These are phyloP conservation scores for Eudyptes chrysolophus DNA, from an alignment of 2,113 vertebrate genomes.

Conservation along the genomic window DNA sequence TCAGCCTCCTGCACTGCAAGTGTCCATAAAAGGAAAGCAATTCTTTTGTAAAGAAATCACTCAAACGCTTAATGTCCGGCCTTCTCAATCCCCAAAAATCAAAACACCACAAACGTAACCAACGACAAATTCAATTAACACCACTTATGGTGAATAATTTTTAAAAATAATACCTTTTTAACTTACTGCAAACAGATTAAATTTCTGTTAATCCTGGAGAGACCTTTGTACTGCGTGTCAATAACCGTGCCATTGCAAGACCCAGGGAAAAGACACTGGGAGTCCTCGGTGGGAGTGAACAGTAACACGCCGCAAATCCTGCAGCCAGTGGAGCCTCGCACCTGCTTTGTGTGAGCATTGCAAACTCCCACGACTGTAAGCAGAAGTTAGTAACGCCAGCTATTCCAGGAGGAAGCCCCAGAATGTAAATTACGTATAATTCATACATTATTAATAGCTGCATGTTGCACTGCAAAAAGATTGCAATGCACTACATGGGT, in stretches of 20 bases:
- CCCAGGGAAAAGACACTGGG: not conserved
- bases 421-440: not conserved
- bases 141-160: not conserved
- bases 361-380: fast-evolving
- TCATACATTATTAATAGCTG: not conserved
- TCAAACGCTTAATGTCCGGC: not conserved
- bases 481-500: not conserved
- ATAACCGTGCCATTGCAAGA: not conserved
- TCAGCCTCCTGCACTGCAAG: not conserved
- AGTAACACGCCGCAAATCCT: not conserved
- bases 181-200: not conserved
- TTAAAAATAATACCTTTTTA: not conserved
- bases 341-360: fast-evolving
- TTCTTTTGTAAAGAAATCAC: not conserved
- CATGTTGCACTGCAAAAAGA: not conserved
- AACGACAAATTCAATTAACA: not conserved
- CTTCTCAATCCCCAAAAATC: not conserved
- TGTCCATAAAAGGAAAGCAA: not conserved
- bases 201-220: not conserved
- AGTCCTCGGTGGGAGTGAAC: not conserved
- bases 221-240: not conserved
- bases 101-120: not conserved
- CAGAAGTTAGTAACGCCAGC: not conserved
- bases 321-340: not conserved
- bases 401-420: not conserved